These are phyloP conservation scores for Lymantria monacha DNA, from an alignment of 2,888 invertebrate genomes.

Conservation along the genomic window DNA sequence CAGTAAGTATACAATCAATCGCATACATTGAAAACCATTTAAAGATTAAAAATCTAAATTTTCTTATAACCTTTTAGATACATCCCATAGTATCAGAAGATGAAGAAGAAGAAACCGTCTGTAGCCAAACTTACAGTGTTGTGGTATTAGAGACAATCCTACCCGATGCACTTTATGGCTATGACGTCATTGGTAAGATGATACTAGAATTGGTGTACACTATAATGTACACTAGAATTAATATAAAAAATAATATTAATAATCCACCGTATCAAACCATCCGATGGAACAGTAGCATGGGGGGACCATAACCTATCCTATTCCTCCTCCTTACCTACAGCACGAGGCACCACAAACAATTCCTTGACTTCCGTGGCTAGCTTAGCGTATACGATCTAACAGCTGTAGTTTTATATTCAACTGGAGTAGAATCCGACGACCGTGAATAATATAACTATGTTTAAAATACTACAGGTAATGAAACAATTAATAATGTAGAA, in stretches of 20 bases:
- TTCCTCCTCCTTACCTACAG: too few species aligned
- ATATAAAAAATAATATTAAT: too few species aligned
- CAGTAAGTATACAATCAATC: constrained; percentile 23
- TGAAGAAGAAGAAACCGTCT: constrained; percentile 13
- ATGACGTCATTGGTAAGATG: constrained; percentile 37
- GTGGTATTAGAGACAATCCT: constrained; percentile 13
- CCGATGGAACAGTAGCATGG: too few species aligned
- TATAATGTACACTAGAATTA: background rate
- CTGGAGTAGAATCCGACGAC: too few species aligned
- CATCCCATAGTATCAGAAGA: constrained; percentile 38
- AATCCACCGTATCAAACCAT: too few species aligned
- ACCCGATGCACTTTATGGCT: constrained; percentile 18
- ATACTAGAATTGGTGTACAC: too few species aligned
- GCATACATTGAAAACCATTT: background rate
- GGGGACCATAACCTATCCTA: too few species aligned
- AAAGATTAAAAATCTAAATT: background rate
- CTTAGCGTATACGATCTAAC: too few species aligned
- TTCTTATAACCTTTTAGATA: constrained; percentile 30
- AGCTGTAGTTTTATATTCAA: too few species aligned
- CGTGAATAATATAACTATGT: too few species aligned
- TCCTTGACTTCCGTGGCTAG: too few species aligned
- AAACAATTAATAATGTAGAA: constrained; percentile 37
- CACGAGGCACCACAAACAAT: too few species aligned
- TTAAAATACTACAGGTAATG: constrained; percentile 35
- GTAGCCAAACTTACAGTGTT: background rate